Evolutionary conservation across 2,797 vertebrate genomes (phyloP).

Genomic region (Pyrocephalus nanus): DNA sequence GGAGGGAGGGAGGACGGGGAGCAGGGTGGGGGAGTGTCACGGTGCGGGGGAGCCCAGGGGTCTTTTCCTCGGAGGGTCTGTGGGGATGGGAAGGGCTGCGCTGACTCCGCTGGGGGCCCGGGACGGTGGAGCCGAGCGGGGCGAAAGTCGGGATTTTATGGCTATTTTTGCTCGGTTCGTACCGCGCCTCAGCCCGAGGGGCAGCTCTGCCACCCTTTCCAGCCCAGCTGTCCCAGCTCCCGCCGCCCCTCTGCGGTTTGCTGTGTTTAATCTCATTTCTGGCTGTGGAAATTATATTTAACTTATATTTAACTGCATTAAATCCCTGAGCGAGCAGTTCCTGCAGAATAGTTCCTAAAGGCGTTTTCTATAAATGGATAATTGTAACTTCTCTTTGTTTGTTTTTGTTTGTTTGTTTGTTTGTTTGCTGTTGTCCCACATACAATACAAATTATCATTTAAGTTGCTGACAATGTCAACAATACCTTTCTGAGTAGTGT

Average conservation of each 20-base stretch:
- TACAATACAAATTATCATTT: background rate
- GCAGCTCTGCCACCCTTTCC: background rate
- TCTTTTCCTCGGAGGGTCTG: no score
- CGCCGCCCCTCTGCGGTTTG: background rate
- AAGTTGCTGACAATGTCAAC: background rate
- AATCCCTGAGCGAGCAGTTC: background rate
- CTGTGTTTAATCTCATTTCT: background rate
- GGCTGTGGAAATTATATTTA: background rate
- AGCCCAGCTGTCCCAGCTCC: background rate
- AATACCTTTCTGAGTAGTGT: background rate
- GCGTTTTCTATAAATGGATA: background rate
- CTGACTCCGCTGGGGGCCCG: background rate
- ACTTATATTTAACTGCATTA: background rate
- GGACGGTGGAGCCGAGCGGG: background rate
- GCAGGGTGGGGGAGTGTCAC: background rate
- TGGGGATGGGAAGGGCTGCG: no score
- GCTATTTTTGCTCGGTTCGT: fast-evolving
- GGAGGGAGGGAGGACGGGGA: no score
- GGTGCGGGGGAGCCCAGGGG: background rate
- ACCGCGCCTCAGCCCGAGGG: background rate
- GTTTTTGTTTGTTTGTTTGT: background rate
- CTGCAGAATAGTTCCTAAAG: background rate
- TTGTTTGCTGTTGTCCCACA: background rate
- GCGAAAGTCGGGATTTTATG: fast-evolving
- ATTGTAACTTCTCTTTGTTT: background rate